phyloP scores from a whole-genome alignment of 1,140 invertebrate genomes.

The Araneus ventricosus region DNA sequence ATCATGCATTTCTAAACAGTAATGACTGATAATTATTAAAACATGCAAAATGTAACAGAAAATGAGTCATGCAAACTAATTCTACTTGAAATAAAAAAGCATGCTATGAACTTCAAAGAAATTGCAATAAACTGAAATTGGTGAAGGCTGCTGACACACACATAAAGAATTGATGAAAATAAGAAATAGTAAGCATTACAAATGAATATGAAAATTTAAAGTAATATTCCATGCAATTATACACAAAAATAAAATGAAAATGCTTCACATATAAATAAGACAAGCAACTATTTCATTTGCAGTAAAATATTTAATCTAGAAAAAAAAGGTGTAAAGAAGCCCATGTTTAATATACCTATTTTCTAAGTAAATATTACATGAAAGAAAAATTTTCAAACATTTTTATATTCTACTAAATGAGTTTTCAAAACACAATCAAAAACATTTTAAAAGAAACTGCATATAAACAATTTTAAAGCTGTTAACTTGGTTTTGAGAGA shows the following conservation, averaged over 20 bases:
- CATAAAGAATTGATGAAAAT: constrained; percentile 33
- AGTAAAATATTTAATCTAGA: no score
- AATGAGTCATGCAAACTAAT: not conserved
- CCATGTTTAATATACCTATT: no score
- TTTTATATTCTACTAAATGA: no score
- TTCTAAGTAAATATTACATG: no score
- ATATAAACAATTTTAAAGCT: no score
- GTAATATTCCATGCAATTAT: not conserved
- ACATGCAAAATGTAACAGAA: constrained; percentile 5
- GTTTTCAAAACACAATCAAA: no score
- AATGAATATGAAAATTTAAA: not conserved
- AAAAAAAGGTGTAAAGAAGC: no score
- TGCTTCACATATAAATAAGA: not conserved
- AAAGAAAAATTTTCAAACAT: no score
- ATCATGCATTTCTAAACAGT: not conserved
- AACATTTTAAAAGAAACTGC: no score
- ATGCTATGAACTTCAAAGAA: not conserved
- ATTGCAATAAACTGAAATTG: constrained; percentile 37
- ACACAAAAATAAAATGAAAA: constrained; percentile 1
- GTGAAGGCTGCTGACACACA: constrained; percentile 63
- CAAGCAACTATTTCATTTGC: no score
- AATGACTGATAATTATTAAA: not conserved
- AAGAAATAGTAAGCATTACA: not conserved
- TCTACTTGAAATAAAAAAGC: constrained; percentile 8
- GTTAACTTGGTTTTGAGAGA: no score